Percentiles rank a stretch among this genome's conserved stretches.
Evolutionary conservation across 2,113 vertebrate genomes (phyloP).

Genomic region (Otus sunia): DNA sequence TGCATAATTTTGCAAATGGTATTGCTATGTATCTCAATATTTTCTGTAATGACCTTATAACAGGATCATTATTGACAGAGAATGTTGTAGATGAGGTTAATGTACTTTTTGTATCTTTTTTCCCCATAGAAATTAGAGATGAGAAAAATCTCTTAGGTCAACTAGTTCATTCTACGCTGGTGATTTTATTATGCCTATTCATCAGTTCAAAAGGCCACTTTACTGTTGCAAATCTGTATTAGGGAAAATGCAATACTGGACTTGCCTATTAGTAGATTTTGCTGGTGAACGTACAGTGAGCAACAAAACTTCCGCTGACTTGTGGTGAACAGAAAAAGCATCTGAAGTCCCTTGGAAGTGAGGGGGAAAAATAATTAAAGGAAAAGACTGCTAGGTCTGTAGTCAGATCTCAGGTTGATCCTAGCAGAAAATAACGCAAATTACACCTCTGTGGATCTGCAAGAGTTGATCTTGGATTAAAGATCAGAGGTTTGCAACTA

Average conservation of each 20-base stretch:
- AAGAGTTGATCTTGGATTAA: slow-evolving; percentile 52
- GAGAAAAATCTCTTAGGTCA: slow-evolving; percentile 8
- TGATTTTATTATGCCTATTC: background rate
- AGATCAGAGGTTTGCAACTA: slow-evolving; percentile 50
- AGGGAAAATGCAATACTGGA: background rate
- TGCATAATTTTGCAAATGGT: background rate
- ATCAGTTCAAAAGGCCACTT: background rate
- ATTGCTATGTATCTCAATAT: background rate
- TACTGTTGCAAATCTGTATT: background rate
- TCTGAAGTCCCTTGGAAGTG: background rate
- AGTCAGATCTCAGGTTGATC: background rate
- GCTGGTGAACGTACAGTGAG: background rate
- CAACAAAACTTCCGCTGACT: background rate
- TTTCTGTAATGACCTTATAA: slow-evolving; percentile 4
- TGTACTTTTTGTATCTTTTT: background rate
- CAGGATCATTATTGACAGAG: background rate
- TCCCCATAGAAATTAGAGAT: background rate
- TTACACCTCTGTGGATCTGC: slow-evolving; percentile 14
- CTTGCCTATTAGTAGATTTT: background rate
- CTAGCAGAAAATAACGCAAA: slow-evolving; percentile 40
- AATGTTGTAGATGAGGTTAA: slow-evolving; percentile 9
- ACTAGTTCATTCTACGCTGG: background rate
- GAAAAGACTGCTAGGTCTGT: background rate
- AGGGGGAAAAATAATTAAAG: background rate
- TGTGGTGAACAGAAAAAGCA: background rate